Base-by-base conservation (phyloP, 2,113 vertebrate species). In the Prietella phreatophila region DNA sequence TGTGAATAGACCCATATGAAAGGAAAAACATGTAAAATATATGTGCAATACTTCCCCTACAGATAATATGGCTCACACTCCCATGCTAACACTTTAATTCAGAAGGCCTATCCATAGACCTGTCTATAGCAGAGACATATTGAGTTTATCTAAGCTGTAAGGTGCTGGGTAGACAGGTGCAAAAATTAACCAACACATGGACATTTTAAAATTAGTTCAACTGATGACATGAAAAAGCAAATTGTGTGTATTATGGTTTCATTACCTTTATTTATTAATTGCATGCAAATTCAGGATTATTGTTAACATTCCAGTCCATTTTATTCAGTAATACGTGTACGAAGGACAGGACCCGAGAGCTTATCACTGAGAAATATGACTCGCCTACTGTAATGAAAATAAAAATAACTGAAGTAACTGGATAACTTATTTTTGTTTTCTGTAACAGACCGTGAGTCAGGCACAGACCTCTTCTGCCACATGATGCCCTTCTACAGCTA, bases 401-500 rank as follows among this genome's bases (percentile, higher is more conserved):
- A 22, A 50, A 9, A 50, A 50, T 50, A 50, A 50, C 47, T 50
- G 47, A 10, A 10, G 47, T 50, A 50, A 50, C 42, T n/a, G 63
- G 13, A 60, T 27, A 36, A 82, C 82, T 83, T 86, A 3, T 55
- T 33, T 33, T n/a, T 63, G 39, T 20, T 39, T 78, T 81, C 27
- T 86, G 71, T 53, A 53, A 0, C 93, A 99, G 98, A 97, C 89
- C 82, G 93, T 0, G 96, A 96, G 0, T 91, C 95, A 20, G 95
- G 94, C 93, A 98, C 98, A 0, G 98, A 99, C 88, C 97, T 99
- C 86, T 97, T 99, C 91, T 99, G 98, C 95, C 98, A 99, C 95
- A 98, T 99, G 97, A 99, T 99, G 98, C 98, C 98, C 11, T 99
- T 99, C 96, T 99, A 99, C 93, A 99, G 98, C 94, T 99, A 99